These are phyloP conservation scores for Spodoptera frugiperda DNA, from an alignment of 1,140 invertebrate genomes.

Conservation along the genomic window DNA sequence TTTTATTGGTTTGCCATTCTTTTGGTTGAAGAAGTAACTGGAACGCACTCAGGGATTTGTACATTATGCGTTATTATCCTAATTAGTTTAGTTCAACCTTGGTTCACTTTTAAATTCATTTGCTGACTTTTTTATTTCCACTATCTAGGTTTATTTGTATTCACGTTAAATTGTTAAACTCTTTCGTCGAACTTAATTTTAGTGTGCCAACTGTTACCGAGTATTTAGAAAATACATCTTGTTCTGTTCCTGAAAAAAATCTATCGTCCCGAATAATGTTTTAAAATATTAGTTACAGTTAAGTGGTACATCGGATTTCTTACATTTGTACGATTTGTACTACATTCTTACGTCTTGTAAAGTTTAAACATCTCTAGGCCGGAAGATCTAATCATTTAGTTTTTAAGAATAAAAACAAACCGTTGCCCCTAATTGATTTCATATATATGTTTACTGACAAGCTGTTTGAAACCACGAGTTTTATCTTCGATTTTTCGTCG, in stretches of 20 bases:
- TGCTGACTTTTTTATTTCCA: not conserved
- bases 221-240: not conserved
- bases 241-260: not conserved
- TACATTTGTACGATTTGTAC: slow-evolving; percentile 7
- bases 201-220: not conserved
- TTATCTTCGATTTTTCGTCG: slow-evolving; percentile 3
- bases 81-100: no score
- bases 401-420: not conserved
- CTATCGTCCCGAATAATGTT: no score
- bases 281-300: slow-evolving; percentile 3
- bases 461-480: not conserved
- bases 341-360: not conserved
- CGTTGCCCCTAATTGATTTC: slow-evolving; percentile 21
- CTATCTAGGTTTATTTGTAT: not conserved
- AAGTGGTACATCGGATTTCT: not conserved
- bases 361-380: not conserved
- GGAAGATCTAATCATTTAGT: not conserved
- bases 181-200: not conserved
- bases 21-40: no score
- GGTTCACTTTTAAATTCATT: not conserved
- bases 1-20: no score
- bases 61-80: no score
- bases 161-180: not conserved
- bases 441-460: slow-evolving; percentile 16
- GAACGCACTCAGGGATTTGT: no score